Evolutionary conservation across 1,140 invertebrate genomes (phyloP).

Genomic region (Drosophila simulans): DNA sequence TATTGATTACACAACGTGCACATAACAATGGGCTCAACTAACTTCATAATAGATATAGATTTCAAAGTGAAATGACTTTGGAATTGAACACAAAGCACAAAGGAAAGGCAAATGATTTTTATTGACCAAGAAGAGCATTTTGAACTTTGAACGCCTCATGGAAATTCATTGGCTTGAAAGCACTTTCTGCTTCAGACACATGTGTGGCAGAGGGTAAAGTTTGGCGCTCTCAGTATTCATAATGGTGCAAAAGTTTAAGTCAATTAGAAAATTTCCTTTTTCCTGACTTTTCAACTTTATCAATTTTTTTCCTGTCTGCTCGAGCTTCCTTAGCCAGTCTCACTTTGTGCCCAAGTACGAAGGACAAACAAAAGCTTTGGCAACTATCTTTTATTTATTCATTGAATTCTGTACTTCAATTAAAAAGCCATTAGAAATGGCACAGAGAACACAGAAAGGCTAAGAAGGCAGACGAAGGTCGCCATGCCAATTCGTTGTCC

Average conservation of each 20-base stretch:
- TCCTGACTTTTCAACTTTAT: constrained; percentile 45
- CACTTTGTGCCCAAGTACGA: background rate
- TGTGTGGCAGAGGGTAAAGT: constrained; percentile 29
- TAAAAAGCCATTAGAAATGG: constrained; percentile 72
- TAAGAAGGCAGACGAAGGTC: constrained; percentile 30
- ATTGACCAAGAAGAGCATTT: constrained; percentile 23
- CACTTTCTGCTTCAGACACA: constrained; percentile 30
- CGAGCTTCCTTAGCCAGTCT: constrained; percentile 11
- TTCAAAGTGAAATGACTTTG: too few species aligned
- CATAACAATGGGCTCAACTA: too few species aligned
- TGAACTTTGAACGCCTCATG: constrained; percentile 35
- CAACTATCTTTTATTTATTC: constrained; percentile 75
- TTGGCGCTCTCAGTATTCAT: constrained; percentile 44
- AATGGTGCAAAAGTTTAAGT: constrained; percentile 53
- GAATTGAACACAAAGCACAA: background rate
- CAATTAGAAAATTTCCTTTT: constrained; percentile 69
- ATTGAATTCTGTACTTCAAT: constrained; percentile 75
- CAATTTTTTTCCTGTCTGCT: constrained; percentile 18
- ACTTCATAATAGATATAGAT: too few species aligned
- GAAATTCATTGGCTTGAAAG: constrained; percentile 42
- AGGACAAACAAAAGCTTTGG: constrained; percentile 36
- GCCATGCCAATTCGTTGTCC: constrained; percentile 65
- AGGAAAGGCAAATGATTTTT: constrained; percentile 18
- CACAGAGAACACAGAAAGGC: constrained; percentile 11
- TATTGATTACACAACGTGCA: too few species aligned